These are phyloP conservation scores for Rissa tridactyla DNA, from an alignment of 2,113 vertebrate genomes.

Conservation along the genomic window DNA sequence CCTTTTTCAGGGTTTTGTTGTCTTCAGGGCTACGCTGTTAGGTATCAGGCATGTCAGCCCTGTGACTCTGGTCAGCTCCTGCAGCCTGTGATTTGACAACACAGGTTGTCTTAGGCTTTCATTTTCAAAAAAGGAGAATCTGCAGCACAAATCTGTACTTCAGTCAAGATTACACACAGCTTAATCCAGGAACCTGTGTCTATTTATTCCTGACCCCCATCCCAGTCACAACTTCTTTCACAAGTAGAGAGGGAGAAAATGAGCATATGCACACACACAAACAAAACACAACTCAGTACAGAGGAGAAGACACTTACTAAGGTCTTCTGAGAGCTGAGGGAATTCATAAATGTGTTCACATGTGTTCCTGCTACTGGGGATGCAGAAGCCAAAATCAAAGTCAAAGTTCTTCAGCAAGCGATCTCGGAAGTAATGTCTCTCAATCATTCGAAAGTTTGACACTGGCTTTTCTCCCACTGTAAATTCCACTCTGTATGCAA, in stretches of 20 bases:
- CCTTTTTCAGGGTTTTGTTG: not conserved
- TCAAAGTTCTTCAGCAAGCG: constrained; percentile 97
- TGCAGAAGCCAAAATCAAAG: constrained; percentile 99
- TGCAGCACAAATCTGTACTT: not conserved
- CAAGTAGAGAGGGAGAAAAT: not conserved
- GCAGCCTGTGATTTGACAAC: not conserved
- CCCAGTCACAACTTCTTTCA: not conserved
- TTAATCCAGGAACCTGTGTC: not conserved
- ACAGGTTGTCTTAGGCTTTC: not conserved
- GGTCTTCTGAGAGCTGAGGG: constrained; percentile 93
- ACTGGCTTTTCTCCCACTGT: constrained; percentile 94
- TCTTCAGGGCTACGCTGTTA: not conserved
- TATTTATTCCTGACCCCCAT: not conserved
- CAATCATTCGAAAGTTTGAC: constrained; percentile 96
- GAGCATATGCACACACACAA: not conserved
- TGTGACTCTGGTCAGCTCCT: not conserved
- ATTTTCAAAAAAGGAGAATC: not conserved
- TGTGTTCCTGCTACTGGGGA: constrained; percentile 96
- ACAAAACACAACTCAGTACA: not conserved
- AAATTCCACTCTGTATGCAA: constrained; percentile 89
- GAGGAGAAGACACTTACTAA: constrained; percentile 81
- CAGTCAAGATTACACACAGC: not conserved
- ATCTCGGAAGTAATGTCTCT: constrained; percentile 96
- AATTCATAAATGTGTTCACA: constrained; percentile 99
- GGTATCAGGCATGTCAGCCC: not conserved